Base-by-base conservation (phyloP, 2,888 invertebrate genomes). In the Ectemnius continuus region DNA sequence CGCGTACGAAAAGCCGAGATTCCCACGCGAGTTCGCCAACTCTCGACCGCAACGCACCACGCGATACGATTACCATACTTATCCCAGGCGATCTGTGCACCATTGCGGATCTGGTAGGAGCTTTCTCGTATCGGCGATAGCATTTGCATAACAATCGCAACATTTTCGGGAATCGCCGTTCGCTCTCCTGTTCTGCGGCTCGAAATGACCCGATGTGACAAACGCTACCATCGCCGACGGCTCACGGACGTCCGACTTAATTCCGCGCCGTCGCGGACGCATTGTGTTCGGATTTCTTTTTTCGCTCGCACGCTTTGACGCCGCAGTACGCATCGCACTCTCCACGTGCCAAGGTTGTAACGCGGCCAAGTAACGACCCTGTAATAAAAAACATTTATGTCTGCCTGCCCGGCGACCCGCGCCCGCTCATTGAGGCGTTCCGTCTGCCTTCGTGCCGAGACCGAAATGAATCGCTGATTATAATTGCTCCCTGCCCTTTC, bases 301-400 rank as follows among this genome's bases (percentile, higher is more conserved):
- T 36, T 69, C 14, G 52, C 36, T 36, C 36, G 36, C 36, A 36
- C 36, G 5, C 36, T 23, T 36, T 8, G 36, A 36, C 36, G 36
- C 36, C 36, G 36, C 36, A 11, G 36, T 36, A 36, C 36, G 36
- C 36, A 11, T 8, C 1, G 4, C 36, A 36, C 36, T 36, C 76
- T 75, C 76, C 86, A 79, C 84, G 86, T 86, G 86, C 83, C 85
- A 85, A 87, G 84, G 82, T 78, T 84, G 80, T 84, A 84, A 84
- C 78, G 79, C 78, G 74, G 56, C 76, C 70, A 59, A 67, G 75
- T 74, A 75, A 79, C 69, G 75, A 75, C 75, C 60, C 61, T 61
- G 78, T 65, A 76, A 78, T 84, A 80, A 82, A 84, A 82, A 78
- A 74, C 78, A 74, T 79, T 80, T 79, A 82, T 71, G 75, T 76